A percentile compares a stretch with the other conserved stretches of the same genome.
Conservation (phyloP, 2,113 vertebrate genomes). For the Aphelocoma coerulescens region DNA sequence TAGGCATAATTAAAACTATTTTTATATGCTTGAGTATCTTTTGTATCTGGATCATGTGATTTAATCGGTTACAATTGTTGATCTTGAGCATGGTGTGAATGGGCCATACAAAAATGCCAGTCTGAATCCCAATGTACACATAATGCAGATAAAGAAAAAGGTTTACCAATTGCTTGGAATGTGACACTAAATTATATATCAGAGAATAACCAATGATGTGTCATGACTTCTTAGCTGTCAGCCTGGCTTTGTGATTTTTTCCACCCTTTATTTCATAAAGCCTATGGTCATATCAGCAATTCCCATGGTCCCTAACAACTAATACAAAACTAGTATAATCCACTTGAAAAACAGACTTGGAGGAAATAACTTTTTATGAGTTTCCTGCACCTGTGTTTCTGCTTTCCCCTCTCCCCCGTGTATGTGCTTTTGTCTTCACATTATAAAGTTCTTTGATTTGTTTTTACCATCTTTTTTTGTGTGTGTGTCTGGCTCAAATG, state of each 20-base stretch:
- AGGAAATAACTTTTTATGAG: background rate
- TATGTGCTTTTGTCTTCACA: background rate
- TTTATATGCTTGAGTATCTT: background rate
- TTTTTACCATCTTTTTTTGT: background rate
- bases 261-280: background rate
- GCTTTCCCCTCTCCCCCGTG: fast-evolving
- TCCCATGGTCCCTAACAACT: background rate
- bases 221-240: background rate
- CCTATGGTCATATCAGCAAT: background rate
- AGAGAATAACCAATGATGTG: background rate
- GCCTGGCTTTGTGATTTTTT: background rate
- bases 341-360: background rate
- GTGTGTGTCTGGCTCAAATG: background rate
- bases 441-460: background rate
- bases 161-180: background rate
- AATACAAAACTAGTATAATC: background rate
- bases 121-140: fast-evolving
- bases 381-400: background rate
- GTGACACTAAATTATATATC: background rate
- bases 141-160: background rate
- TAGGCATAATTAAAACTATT: background rate
- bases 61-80: background rate
- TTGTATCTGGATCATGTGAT: background rate
- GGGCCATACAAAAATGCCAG: background rate
- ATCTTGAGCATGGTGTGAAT: background rate